Percentiles rank a stretch among this genome's conserved stretches.
Conservation (phyloP, 1,140 invertebrate species). For the Metaphire vulgaris region DNA sequence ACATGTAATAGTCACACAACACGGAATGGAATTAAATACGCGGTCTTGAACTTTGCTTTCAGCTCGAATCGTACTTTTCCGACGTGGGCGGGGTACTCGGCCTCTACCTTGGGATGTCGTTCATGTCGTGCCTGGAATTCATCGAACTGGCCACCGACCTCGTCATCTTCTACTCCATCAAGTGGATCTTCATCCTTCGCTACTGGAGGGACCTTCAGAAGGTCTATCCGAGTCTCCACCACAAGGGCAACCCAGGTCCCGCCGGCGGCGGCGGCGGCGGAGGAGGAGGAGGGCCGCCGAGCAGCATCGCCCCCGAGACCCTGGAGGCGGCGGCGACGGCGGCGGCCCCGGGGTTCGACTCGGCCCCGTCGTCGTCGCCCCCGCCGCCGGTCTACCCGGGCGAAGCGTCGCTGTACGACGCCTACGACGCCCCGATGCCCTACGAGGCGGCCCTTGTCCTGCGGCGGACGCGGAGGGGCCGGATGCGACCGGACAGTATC, state of each 20-base stretch:
- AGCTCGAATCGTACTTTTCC: constrained; percentile 20
- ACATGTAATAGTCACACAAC: no score
- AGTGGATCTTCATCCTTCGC: not conserved
- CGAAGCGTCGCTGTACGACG: not conserved
- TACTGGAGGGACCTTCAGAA: not conserved
- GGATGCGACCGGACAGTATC: not conserved
- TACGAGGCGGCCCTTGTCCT: not conserved
- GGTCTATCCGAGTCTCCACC: not conserved
- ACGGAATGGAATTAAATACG: no score
- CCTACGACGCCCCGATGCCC: not conserved
- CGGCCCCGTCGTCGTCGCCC: no score
- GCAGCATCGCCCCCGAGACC: not conserved
- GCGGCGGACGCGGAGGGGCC: not conserved
- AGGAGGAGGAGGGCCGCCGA: no score
- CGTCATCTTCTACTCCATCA: constrained; percentile 2
- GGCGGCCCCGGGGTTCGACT: no score
- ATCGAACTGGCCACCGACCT: constrained; percentile 25
- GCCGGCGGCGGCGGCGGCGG: no score
- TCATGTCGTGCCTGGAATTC: constrained; percentile 27
- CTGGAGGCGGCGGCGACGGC: not conserved
- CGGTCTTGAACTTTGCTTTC: not conserved
- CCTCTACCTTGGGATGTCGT: constrained; percentile 26
- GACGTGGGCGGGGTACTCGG: constrained; percentile 26
- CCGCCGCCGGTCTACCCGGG: not conserved
- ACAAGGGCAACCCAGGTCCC: no score